Base-by-base conservation (phyloP, 2,888 invertebrate species). In the Euclidia mi region DNA sequence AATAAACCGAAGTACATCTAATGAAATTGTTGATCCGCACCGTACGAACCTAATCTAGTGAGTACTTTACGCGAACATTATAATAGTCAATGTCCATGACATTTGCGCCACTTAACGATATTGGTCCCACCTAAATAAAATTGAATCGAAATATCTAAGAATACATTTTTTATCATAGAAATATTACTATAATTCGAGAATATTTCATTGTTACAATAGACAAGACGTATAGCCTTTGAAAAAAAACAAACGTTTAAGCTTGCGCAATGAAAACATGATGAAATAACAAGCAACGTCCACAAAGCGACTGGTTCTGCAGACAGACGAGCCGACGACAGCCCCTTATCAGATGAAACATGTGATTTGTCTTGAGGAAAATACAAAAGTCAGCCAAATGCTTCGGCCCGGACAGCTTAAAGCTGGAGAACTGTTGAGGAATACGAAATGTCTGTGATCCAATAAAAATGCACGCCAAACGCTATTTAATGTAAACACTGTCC, bases 321-420 rank as follows among this genome's bases (percentile, higher is more conserved):
- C 88, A 88, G 89, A 89, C 88, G 87, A 88, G 84, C 84, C 87
- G 92, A 87, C 89, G 90, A 91, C 91, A 89, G 81, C 72, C 85
- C 81, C 89, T 90, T 92, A 92, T 92, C 91, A 84, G 91, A 91
- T 92, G 84, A 82, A 84, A 87, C 89, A 89, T 89, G 89, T 89
- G 91, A 91, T 92, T 91, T 91, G 87, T 89, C 85, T 88, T 80
- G 81, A 76, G 80, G 79, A 85, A 87, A 88, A 86, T 83, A 86
- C 85, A 82, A 85, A 87, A 87, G 87, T 86, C 85, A 85, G 88
- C 87, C 87, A 84, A 89, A 88, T 84, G 79, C 80, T 79, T 81
- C 70, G 80, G 75, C 77, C 78, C 71, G 85, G 86, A 85, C 87
- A 83, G 77, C 81, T 81, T 81, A 77, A 77, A 82, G 84, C 82